These are phyloP conservation scores for Pinctada fucata DNA, from an alignment of 2,888 invertebrate species.

Conservation along the genomic window DNA sequence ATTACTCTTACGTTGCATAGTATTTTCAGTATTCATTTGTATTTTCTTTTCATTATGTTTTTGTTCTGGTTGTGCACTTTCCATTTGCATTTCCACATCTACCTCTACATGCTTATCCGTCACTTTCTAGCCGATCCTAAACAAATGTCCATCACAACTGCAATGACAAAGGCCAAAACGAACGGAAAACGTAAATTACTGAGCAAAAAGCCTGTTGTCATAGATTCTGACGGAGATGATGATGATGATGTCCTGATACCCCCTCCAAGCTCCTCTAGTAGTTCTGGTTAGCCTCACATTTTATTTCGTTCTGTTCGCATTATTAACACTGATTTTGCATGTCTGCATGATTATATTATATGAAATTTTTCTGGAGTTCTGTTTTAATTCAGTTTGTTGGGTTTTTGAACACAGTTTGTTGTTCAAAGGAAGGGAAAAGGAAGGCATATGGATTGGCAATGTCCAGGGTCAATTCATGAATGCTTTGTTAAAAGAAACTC, in stretches of 20 bases:
- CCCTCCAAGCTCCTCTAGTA: too few species aligned
- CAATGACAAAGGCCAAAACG: slow-evolving; percentile 41
- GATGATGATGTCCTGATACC: slow-evolving; percentile 20
- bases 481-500: too few species aligned
- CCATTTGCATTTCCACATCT: not conserved
- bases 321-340: too few species aligned
- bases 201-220: slow-evolving; percentile 12
- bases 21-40: not conserved
- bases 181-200: slow-evolving; percentile 23
- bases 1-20: not conserved
- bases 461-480: too few species aligned
- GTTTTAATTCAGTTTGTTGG: too few species aligned
- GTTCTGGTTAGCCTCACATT: too few species aligned
- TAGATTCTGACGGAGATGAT: slow-evolving; percentile 39
- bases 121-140: slow-evolving; percentile 46
- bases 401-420: too few species aligned
- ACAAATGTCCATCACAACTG: slow-evolving; percentile 53
- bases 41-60: not conserved
- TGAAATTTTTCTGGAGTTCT: too few species aligned
- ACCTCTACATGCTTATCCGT: not conserved
- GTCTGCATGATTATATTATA: too few species aligned
- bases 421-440: too few species aligned
- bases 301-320: too few species aligned
- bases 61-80: not conserved
- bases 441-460: too few species aligned